Evolutionary conservation across 2,113 vertebrate species (phyloP).

Genomic region (Phocoena phocoena): DNA sequence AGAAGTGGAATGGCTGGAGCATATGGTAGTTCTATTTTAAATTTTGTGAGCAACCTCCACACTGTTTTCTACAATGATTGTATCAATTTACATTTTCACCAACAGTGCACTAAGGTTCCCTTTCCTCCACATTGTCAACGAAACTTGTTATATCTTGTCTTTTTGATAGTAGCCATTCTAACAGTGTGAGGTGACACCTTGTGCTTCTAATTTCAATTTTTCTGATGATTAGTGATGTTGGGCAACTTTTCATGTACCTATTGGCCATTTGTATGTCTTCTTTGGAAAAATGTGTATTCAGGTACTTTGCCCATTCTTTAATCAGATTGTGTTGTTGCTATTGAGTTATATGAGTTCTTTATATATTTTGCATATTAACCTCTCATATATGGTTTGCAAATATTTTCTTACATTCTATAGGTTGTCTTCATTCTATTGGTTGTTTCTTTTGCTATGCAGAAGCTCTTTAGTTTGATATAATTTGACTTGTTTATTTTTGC

Average conservation of each 20-base stretch:
- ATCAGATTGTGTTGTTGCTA: background rate
- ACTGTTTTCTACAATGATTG: background rate
- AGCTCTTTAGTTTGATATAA: background rate
- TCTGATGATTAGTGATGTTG: background rate
- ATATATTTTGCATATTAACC: background rate
- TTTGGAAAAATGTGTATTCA: background rate
- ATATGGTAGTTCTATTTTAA: background rate
- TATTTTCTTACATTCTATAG: background rate
- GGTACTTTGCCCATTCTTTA: background rate
- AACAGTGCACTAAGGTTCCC: background rate
- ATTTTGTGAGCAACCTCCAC: background rate
- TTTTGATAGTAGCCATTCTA: background rate
- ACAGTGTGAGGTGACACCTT: background rate
- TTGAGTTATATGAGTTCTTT: background rate
- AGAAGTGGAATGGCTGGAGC: background rate
- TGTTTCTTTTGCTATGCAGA: background rate
- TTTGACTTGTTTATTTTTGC: background rate
- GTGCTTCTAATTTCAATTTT: background rate
- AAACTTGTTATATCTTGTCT: background rate
- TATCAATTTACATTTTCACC: background rate
- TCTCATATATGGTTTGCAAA: background rate
- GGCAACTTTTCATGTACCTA: background rate
- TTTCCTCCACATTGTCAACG: background rate
- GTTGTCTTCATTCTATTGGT: background rate
- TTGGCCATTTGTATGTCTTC: background rate